Conservation (phyloP, 2,113 vertebrate species). For the Anguilla japonica region DNA sequence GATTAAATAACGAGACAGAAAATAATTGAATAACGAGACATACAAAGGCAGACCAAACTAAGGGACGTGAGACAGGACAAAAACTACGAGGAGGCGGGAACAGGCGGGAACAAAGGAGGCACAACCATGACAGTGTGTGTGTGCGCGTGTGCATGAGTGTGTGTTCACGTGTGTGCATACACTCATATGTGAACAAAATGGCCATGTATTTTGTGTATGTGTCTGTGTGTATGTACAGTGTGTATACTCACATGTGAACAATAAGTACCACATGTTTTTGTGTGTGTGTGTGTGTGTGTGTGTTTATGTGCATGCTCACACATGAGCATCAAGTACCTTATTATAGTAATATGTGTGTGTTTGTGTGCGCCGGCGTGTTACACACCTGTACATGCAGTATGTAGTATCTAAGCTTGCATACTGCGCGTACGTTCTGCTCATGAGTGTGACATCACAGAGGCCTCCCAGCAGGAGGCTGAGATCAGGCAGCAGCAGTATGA, state of each 20-base stretch:
- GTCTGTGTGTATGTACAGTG: not conserved
- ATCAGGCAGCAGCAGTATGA: too few relatives aligned
- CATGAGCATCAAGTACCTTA: not conserved
- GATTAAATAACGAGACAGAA: too few relatives aligned
- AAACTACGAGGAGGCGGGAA: too few relatives aligned
- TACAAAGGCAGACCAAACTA: too few relatives aligned
- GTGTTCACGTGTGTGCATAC: not conserved
- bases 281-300: not conserved
- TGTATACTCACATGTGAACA: not conserved
- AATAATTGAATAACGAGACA: too few relatives aligned
- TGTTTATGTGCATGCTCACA: not conserved
- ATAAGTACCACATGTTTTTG: not conserved
- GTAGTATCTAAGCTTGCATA: not conserved
- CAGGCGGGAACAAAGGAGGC: too few relatives aligned
- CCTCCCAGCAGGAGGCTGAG: too few relatives aligned
- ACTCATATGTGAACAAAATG: not conserved
- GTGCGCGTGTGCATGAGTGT: not conserved
- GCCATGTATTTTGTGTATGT: not conserved
- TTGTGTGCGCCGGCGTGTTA: not conserved
- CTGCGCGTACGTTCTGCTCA: too few relatives aligned
- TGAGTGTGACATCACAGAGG: too few relatives aligned
- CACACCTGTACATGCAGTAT: not conserved
- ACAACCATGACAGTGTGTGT: too few relatives aligned
- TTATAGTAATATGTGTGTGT: not conserved
- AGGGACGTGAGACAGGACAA: too few relatives aligned